Evolutionary conservation across 2,113 vertebrate genomes (phyloP), one percentile per base, ranked within the genome.

Genomic region (Cololabis saira): DNA sequence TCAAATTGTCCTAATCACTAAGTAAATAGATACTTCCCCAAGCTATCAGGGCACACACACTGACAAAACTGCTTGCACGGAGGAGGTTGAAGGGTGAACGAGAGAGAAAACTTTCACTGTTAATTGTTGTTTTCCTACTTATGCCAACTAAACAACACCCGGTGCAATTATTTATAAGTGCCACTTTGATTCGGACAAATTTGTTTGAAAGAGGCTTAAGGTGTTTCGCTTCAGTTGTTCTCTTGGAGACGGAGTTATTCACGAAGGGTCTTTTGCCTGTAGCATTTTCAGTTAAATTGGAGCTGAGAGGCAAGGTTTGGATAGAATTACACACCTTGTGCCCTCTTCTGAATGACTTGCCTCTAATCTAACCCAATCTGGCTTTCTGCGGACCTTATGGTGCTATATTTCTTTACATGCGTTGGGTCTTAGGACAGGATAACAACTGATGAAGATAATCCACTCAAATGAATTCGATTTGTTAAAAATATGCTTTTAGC

Each of bases 1-100:
- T 92, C 82, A 93, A 93, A 93, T 93, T 91, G 91, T 92, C 85
- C 78, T 93, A 93, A 93, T 94, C 90, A 93, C 90, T 90, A 90
- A 92, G 92, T 93, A 93, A 94, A 93, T 91, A 94, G 92, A 93
- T 92, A 93, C 92, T 93, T 93, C 93, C 92, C 83, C 82, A 76
- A 82, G 71, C 90, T 88, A 92, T 92, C 91, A 85, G 86, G 84
- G 87, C 80, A 81, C 76, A 84, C 80, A 76, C 78, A 66, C 82
- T 51, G 61, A 74, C 78, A 83, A 71, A 81, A 80, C 86, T 73
- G 80, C 76, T 63, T 58, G 44, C 41, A 21, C 71, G 67, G 52
- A 65, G 50, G 65, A 67, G 76, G 63, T 14, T 54, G 63, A 50
- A 49, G 19, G 65, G 51, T 9, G 45, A 74, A 72, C 59, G 60